These are phyloP conservation scores for Circaetus gallicus DNA, from an alignment of 2,113 vertebrate species.

Conservation along the genomic window DNA sequence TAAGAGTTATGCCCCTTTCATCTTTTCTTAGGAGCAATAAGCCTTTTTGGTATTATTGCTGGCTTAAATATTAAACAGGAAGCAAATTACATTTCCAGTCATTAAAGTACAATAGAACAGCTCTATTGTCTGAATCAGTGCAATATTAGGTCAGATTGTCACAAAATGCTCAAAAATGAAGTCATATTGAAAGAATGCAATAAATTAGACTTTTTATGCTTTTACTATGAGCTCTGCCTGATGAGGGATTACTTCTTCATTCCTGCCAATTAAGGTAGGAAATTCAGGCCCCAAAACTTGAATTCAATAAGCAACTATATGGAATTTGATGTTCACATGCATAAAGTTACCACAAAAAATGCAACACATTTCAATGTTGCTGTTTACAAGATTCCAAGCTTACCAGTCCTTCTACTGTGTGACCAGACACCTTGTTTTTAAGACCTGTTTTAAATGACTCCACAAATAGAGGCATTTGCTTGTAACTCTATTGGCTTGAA, in stretches of 20 bases:
- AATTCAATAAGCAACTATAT: not conserved
- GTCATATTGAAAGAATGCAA: conserved; percentile 62
- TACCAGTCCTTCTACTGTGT: not conserved
- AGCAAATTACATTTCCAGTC: conserved; percentile 64
- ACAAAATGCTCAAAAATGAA: conserved; percentile 58
- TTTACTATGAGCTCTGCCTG: not conserved
- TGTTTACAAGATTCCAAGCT: not conserved
- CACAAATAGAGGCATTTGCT: not conserved
- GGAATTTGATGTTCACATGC: not conserved
- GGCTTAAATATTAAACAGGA: conserved; percentile 68
- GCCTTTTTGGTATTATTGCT: conserved; percentile 52
- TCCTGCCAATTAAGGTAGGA: conserved; percentile 14
- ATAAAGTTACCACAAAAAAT: not conserved
- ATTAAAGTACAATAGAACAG: conserved; percentile 66
- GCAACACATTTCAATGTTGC: not conserved
- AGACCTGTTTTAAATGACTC: not conserved
- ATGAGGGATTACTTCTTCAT: conserved; percentile 13
- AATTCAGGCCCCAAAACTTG: not conserved
- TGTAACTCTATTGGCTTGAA: not conserved
- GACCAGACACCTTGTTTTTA: not conserved
- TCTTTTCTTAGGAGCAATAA: conserved; percentile 59
- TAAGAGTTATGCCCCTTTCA: conserved; percentile 65
- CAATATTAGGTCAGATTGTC: conserved; percentile 60
- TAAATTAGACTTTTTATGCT: conserved; percentile 45
- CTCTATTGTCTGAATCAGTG: conserved; percentile 61